Conservation (phyloP, 2,888 invertebrate species). For the Micoletzkya japonica region DNA sequence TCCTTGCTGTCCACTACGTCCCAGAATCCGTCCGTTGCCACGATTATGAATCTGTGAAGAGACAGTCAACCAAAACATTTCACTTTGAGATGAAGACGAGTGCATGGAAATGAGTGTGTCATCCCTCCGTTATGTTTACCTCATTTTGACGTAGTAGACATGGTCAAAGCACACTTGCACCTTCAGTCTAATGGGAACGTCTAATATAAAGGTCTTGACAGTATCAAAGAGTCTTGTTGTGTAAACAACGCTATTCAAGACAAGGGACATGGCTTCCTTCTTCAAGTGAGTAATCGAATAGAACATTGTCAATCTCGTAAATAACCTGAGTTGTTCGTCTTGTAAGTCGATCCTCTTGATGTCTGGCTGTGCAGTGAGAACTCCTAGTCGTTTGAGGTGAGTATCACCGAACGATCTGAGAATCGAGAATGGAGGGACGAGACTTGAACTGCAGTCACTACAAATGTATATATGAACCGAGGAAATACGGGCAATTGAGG, state of each 20-base stretch:
- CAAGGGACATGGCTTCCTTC: no score
- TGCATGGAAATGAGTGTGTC: no score
- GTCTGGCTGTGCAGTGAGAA: constrained; percentile 93
- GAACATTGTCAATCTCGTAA: not conserved
- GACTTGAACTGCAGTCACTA: not conserved
- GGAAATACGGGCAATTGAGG: not conserved
- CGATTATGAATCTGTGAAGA: constrained; percentile 76
- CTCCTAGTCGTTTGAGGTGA: constrained; percentile 87
- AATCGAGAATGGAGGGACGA: constrained; percentile 17
- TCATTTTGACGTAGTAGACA: no score
- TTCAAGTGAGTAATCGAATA: no score
- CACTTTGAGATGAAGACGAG: no score
- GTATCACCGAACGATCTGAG: constrained; percentile 91
- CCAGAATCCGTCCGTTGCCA: constrained; percentile 95
- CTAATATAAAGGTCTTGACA: no score
- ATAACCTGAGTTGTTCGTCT: constrained; percentile 68
- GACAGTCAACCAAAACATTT: no score
- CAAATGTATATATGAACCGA: not conserved
- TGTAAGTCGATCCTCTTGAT: constrained; percentile 88
- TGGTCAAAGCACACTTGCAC: no score
- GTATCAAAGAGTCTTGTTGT: no score
- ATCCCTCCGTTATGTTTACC: no score
- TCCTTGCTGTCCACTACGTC: constrained; percentile 93
- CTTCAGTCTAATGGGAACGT: no score
- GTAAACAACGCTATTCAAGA: no score